These are phyloP conservation scores for Calypte anna DNA, from an alignment of 2,113 vertebrate genomes.

Conservation along the genomic window DNA sequence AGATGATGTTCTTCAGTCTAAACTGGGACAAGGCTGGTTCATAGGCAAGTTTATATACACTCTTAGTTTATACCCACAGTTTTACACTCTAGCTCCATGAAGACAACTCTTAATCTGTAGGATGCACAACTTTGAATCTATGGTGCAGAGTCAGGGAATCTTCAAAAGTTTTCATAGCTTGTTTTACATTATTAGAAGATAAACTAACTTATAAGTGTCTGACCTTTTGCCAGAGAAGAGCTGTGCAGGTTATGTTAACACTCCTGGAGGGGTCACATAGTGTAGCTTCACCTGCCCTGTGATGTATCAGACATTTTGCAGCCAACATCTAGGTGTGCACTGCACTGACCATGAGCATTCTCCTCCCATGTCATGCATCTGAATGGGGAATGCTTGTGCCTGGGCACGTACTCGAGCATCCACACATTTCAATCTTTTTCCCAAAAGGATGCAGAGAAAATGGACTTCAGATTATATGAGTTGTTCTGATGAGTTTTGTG, in stretches of 20 bases:
- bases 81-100: background rate
- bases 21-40: background rate
- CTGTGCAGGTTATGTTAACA: background rate
- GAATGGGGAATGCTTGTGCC: background rate
- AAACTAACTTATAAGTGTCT: background rate
- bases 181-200: background rate
- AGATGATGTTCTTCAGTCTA: background rate
- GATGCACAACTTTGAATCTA: background rate
- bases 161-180: background rate
- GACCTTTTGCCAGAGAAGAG: background rate
- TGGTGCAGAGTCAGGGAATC: background rate
- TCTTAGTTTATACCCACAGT: background rate
- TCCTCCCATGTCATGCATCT: rapidly evolving
- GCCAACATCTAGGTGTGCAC: background rate
- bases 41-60: background rate
- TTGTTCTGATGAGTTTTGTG: background rate
- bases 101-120: background rate
- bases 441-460: background rate
- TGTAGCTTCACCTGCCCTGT: background rate
- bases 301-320: background rate
- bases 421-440: background rate
- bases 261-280: rapidly evolving
- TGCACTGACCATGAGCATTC: rapidly evolving
- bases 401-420: background rate
- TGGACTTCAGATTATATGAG: background rate